These are phyloP conservation scores for Tiliqua scincoides DNA, from an alignment of 2,113 vertebrate species.

Conservation along the genomic window DNA sequence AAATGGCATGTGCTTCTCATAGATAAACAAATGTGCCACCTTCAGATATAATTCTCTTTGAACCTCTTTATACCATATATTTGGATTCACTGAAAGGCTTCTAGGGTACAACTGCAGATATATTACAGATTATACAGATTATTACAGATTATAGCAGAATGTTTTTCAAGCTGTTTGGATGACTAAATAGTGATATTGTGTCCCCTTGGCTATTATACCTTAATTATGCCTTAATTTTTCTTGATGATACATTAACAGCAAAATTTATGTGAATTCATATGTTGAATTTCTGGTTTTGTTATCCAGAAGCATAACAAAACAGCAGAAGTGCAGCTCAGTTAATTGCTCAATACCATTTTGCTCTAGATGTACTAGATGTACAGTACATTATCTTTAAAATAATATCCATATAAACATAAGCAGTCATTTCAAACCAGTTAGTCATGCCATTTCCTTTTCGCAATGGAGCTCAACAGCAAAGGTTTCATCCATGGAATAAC, in stretches of 20 bases:
- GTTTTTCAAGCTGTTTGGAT: not conserved
- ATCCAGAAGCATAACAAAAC: not conserved
- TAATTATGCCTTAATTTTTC: not conserved
- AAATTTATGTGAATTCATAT: rapidly evolving
- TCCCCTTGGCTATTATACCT: not conserved
- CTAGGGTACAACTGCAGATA: not conserved
- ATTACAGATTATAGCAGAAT: too few relatives aligned
- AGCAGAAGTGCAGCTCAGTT: not conserved
- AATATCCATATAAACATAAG: slow-evolving; percentile 10
- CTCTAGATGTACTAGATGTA: not conserved
- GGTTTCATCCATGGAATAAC: slow-evolving; percentile 36
- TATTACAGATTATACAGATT: too few relatives aligned
- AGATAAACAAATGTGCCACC: not conserved
- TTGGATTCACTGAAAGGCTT: too few relatives aligned
- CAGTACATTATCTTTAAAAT: slow-evolving; percentile 40
- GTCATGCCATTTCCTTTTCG: slow-evolving; percentile 2
- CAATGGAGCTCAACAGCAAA: slow-evolving; percentile 31
- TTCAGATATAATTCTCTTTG: too few relatives aligned
- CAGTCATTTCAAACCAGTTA: slow-evolving; percentile 50
- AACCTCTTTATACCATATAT: too few relatives aligned
- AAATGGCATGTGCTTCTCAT: not conserved
- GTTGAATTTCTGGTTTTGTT: too few relatives aligned
- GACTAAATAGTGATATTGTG: rapidly evolving
- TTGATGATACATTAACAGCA: rapidly evolving
- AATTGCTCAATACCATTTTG: not conserved